Evolutionary conservation across 2,888 invertebrate genomes (phyloP), one percentile per base, ranked within the genome.

Genomic region (Toxonevra muliebris): DNA sequence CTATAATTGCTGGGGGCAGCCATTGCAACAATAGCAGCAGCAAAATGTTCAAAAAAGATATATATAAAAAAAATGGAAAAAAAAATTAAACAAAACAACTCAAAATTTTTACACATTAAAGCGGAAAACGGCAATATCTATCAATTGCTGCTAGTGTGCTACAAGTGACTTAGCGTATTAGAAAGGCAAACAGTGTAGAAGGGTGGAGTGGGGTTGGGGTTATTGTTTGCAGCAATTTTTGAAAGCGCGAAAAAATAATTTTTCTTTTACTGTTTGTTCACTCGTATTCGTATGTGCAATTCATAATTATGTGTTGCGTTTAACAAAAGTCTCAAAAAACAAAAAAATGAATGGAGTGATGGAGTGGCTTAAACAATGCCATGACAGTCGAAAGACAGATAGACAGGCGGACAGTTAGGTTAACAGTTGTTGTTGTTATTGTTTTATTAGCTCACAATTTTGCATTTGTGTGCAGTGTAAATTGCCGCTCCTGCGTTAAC

Each of bases 191-290:
- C 8, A 12, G 57, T 57, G 40, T 9, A 30, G 12, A 1, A 13
- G 30, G 57, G 40, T 20, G 2, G 20, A 3, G 57, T 13, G 20
- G 57, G 40, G 1, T 0, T 2, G 1, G 30, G 55, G 13, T 30
- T 40, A 20, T 40, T 4, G 54, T 17, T 19, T 55, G 43, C 60
- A 41, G 30, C 59, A 43, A 55, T 60, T 61, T 53, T 40, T 45
- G 55, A 66, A 66, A 61, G 66, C 66, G 66, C 57, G 41, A 57
- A 66, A 61, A 66, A 61, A 58, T 50, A 45, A 40, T 53, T 66
- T 40, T 61, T 54, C 20, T 30, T 30, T 30, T 45, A 41, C 43
- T 60, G 43, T 45, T 30, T 4, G 7, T 4, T 7, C 7, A 4
- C 30, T 30, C 30, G 30, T 30, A 30, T 7, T 15, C 54, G 55